Evolutionary conservation across 2,888 invertebrate genomes (phyloP).

Genomic region (Drosophila atroscutellata): DNA sequence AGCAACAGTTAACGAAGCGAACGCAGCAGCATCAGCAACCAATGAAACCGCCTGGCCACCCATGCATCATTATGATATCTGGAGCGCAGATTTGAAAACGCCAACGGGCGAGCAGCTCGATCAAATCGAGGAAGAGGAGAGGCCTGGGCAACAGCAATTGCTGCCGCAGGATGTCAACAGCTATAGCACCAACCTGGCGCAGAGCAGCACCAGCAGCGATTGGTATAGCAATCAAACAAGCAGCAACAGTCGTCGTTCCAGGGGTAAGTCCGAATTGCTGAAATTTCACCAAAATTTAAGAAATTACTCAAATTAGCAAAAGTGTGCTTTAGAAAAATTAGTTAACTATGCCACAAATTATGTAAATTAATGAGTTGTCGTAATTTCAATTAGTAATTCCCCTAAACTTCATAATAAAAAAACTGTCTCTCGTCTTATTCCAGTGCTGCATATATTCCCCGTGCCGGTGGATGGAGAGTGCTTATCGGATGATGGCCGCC

Average conservation of each 20-base stretch:
- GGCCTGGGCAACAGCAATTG: conserved; percentile 25
- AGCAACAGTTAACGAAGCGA: conserved; percentile 9
- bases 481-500: conserved; percentile 89
- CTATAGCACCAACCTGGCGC: conserved; percentile 4
- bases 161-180: conserved; percentile 28
- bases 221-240: conserved; percentile 18
- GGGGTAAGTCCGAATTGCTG: conserved; percentile 41
- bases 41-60: conserved; percentile 80
- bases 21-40: conserved; percentile 16
- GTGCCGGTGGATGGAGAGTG: conserved; percentile 94
- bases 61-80: conserved; percentile 83
- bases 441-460: conserved; percentile 93
- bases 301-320: not conserved
- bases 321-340: not conserved
- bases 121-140: conserved; percentile 22
- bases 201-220: conserved; percentile 11
- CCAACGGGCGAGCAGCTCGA: conserved; percentile 32
- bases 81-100: conserved; percentile 68
- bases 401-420: not conserved
- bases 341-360: not conserved
- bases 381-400: not conserved
- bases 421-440: not conserved
- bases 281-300: not conserved
- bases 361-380: not conserved
- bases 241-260: conserved; percentile 38